Evolutionary conservation across 1,140 invertebrate genomes (phyloP).

Genomic region (Pararge aegeria): DNA sequence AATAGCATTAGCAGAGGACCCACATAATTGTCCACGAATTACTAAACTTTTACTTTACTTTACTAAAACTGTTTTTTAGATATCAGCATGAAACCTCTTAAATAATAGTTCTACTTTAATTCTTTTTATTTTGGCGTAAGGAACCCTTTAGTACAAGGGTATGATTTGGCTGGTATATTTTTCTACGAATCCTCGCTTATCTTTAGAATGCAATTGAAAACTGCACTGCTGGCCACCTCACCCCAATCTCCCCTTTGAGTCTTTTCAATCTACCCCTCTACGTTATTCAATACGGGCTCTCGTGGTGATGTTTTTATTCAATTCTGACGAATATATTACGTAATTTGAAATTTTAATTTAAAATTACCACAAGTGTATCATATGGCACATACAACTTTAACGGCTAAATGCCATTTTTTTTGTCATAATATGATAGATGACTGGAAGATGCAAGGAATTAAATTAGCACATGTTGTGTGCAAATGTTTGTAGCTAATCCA

Average conservation of each 20-base stretch:
- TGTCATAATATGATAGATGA: too few relatives aligned
- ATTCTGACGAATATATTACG: conserved; percentile 51
- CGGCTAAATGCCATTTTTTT: background rate
- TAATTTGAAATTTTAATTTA: conserved; percentile 53
- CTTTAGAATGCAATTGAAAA: conserved; percentile 54
- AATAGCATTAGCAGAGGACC: too few relatives aligned
- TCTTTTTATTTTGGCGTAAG: too few relatives aligned
- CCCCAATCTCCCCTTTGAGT: conserved; percentile 40
- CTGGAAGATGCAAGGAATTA: too few relatives aligned
- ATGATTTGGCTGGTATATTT: background rate
- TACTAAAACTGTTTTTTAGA: too few relatives aligned
- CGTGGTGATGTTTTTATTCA: conserved; percentile 53
- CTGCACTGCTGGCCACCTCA: conserved; percentile 49
- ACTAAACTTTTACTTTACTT: too few relatives aligned
- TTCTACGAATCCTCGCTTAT: conserved; percentile 30
- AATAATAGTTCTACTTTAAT: too few relatives aligned
- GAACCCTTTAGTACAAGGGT: too few relatives aligned
- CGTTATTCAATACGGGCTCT: conserved; percentile 32
- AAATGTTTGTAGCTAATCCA: too few relatives aligned
- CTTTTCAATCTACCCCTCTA: conserved; percentile 55
- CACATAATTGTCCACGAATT: too few relatives aligned
- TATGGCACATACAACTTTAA: background rate
- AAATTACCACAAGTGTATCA: conserved; percentile 23
- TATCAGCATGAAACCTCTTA: too few relatives aligned
- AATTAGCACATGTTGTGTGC: too few relatives aligned